Evolutionary conservation across 2,113 vertebrate genomes (phyloP).

Genomic region (Python bivittatus): DNA sequence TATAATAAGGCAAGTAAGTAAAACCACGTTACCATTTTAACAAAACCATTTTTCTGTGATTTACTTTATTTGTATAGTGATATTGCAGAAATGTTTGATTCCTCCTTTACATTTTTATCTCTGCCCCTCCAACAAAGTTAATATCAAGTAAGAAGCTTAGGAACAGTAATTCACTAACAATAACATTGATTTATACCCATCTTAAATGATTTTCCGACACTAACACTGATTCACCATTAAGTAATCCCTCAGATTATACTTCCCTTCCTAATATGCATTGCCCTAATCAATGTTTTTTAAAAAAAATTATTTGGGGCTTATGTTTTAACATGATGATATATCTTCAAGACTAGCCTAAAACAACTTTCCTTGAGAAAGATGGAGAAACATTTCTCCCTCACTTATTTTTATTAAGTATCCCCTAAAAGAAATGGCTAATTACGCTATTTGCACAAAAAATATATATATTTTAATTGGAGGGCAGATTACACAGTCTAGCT

Average conservation of each 20-base stretch:
- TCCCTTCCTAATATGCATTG: neutral
- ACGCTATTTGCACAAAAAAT: neutral
- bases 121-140: neutral
- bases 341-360: neutral
- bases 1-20: neutral
- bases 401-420: conserved; percentile 32
- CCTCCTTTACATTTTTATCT: neutral
- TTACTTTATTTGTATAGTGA: neutral
- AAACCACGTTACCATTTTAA: neutral
- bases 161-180: neutral
- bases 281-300: neutral
- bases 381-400: neutral
- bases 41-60: neutral
- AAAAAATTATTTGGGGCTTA: neutral
- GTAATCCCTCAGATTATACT: neutral
- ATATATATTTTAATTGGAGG: conserved; percentile 45
- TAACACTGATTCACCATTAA: neutral
- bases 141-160: neutral
- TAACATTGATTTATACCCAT: neutral
- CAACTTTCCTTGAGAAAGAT: neutral
- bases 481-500: neutral
- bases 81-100: neutral
- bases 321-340: neutral
- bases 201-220: neutral
- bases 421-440: neutral